Evolutionary conservation across 2,113 vertebrate species (phyloP).

Genomic region (Sturnira hondurensis): DNA sequence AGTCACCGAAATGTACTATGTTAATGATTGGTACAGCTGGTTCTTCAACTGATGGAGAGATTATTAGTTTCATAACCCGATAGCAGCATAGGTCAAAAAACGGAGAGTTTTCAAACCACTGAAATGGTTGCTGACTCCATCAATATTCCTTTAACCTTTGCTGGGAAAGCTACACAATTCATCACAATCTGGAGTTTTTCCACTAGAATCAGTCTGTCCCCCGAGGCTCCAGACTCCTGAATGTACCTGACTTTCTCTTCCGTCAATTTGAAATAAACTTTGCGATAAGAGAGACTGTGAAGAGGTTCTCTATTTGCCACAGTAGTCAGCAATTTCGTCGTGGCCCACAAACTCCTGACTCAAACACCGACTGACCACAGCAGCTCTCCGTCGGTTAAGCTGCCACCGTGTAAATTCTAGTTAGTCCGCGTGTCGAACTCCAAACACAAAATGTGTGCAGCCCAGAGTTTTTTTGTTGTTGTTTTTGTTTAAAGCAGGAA

Average conservation of each 20-base stretch:
- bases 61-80: slow-evolving; percentile 17
- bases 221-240: not conserved
- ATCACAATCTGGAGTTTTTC: not conserved
- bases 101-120: slow-evolving; percentile 9
- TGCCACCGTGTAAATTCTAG: not conserved
- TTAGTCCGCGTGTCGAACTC: not conserved
- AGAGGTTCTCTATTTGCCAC: not conserved
- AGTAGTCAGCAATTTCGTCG: not conserved
- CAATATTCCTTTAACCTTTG: slow-evolving; percentile 40
- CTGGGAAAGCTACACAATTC: not conserved
- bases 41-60: not conserved
- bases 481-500: not conserved
- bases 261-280: not conserved
- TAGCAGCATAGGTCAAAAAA: not conserved
- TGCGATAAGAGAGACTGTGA: not conserved
- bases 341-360: not conserved
- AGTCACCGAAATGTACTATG: not conserved
- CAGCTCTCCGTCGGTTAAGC: not conserved
- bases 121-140: not conserved
- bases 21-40: not conserved
- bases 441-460: not conserved
- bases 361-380: not conserved
- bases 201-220: not conserved
- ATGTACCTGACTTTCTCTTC: not conserved
- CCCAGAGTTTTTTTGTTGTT: not conserved